A percentile compares a stretch with the other conserved stretches of the same genome.
Conservation (phyloP, 2,113 vertebrate species). For the Mobula birostris region DNA sequence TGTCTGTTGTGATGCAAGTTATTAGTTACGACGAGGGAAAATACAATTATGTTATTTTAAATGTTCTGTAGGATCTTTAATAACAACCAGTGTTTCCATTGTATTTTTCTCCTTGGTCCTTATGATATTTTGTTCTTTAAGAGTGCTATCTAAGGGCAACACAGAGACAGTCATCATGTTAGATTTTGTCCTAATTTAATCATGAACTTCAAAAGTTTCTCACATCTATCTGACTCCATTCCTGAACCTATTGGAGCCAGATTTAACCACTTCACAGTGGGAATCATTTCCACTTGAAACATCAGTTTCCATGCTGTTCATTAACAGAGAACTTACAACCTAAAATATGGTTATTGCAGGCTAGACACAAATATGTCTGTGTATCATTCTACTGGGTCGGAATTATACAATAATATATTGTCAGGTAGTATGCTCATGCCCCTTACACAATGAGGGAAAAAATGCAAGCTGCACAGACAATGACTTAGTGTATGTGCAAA, state of each 20-base stretch:
- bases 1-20: background rate
- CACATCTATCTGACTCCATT: background rate
- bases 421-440: background rate
- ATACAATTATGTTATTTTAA: background rate
- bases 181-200: background rate
- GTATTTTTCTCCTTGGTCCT: background rate
- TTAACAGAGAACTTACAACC: background rate
- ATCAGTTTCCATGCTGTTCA: background rate
- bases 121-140: background rate
- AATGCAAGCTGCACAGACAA: background rate
- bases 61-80: background rate
- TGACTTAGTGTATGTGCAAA: background rate
- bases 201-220: background rate
- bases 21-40: background rate
- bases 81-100: background rate
- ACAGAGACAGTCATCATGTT: background rate
- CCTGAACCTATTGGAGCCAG: background rate
- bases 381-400: background rate
- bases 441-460: constrained; percentile 11
- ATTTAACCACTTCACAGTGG: background rate
- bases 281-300: background rate
- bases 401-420: background rate
- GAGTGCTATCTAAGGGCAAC: background rate
- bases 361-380: background rate
- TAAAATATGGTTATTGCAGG: background rate